Evolutionary conservation across 2,888 invertebrate genomes (phyloP), one percentile per base, ranked within the genome.

Genomic region (Eupithecia pulchellata): DNA sequence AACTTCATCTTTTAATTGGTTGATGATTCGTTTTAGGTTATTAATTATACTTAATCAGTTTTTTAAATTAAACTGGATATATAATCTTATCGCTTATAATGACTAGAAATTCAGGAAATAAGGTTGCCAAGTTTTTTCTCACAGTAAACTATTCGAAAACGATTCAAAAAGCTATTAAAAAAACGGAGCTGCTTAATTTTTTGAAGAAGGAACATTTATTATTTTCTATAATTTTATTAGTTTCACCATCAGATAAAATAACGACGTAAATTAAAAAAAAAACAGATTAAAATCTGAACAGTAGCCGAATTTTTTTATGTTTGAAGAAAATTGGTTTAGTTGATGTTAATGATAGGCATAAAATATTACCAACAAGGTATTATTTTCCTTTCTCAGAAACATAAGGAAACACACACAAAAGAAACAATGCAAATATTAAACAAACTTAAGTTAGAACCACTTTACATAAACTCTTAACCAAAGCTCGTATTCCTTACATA

Each of bases 401-500:
- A 25, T 27, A 47, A 42, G 42, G 30, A 66, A 30, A 58, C 42
- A 42, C 25, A 4, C 36, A 61, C 64, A 64, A 65, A 61, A 47
- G n/a, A 66, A 65, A 73, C 73, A 75, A 72, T 73, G 58, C 66
- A 60, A 70, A 42, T 72, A 69, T 65, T 61, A 72, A 76, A 75
- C 76, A 75, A 76, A 74, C 73, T 63, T 20, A 64, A 73, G 66
- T 63, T 71, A 72, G 66, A 69, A 71, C 75, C 66, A 74, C 74
- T 80, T 80, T 81, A 77, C 82, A 79, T 82, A 80, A 80, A 82
- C 79, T 79, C 78, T 74, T 73, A 79, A 77, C 79, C 75, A 78
- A 77, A 76, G 71, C 78, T 70, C 57, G 72, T 76, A 82, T 84
- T 86, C 86, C 87, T 90, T 89, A 88, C 86, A 89, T 89, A 90